A percentile compares a stretch with the other conserved stretches of the same genome.
phyloP scores from a whole-genome alignment of 2,113 vertebrate species.

The Sylvia atricapilla region DNA sequence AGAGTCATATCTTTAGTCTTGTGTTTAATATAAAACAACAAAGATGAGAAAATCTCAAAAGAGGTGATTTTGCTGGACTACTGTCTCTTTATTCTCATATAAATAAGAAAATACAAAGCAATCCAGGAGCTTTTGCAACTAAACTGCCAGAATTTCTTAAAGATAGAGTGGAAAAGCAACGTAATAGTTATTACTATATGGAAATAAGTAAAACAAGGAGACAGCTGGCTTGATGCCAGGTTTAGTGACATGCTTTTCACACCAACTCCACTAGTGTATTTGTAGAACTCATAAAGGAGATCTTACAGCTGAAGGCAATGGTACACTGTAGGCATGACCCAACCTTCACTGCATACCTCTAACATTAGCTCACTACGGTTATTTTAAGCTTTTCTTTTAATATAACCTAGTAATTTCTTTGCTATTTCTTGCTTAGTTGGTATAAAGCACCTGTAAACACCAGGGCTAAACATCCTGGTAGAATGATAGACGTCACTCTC shows the following conservation, averaged over 20 bases:
- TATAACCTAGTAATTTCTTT: slow-evolving; percentile 50
- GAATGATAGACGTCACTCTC: background rate
- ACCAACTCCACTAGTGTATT: background rate
- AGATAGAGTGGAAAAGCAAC: background rate
- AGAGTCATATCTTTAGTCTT: background rate
- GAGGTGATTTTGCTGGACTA: background rate
- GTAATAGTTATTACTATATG: background rate
- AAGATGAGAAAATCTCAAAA: background rate
- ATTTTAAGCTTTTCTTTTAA: slow-evolving; percentile 59
- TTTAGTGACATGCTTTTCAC: background rate
- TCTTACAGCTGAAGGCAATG: background rate
- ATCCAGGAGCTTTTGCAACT: background rate
- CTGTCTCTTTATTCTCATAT: background rate
- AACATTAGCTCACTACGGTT: background rate
- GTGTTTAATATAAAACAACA: background rate
- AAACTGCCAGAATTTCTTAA: background rate
- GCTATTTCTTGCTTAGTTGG: slow-evolving; percentile 36
- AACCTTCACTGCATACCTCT: slow-evolving; percentile 15
- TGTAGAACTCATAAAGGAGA: slow-evolving; percentile 5
- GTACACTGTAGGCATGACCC: background rate
- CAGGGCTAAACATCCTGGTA: background rate
- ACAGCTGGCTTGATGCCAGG: background rate
- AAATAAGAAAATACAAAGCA: background rate
- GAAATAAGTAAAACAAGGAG: background rate
- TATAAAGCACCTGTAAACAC: slow-evolving; percentile 33